Evolutionary conservation across 1,140 invertebrate genomes (phyloP), one percentile per base, ranked within the genome.

Genomic region (Penaeus vannamei): DNA sequence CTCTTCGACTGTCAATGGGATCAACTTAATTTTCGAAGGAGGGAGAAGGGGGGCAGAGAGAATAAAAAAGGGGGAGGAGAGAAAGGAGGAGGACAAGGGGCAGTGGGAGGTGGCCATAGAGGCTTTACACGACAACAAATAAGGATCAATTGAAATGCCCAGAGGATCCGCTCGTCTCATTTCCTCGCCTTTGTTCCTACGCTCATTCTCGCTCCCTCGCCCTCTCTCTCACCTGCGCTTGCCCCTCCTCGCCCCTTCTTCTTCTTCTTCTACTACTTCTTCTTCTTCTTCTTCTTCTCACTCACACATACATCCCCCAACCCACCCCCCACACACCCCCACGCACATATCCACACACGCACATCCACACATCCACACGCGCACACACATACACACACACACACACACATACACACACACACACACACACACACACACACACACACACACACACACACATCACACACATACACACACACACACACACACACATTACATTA

Each of bases 391-490:
- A 23, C 29, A 77, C 2, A 29, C 29, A 77, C 76, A 77, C n/a
- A 29, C 29, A 77, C 76, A 77, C 29, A 77, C 17, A 17, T 32
- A 77, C 72, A 77, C 79, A 81, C 46, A 53, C 32, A 81, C 36
- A 53, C 79, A 81, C 32, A 81, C 60, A 26, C 62, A 85, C 26
- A 64, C 60, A 32, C 22, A 29, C 59, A 53, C n/a, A 5, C n/a
- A 83, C 61, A 60, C 53, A 42, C 26, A 59, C 29, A 46, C 59
- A 8, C 80, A 19, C 80, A n/a, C n/a, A n/a, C n/a, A n/a, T n/a
- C n/a, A n/a, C n/a, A n/a, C n/a, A n/a, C n/a, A n/a, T n/a, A n/a
- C n/a, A n/a, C n/a, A n/a, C n/a, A n/a, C n/a, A n/a, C n/a, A n/a
- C n/a, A n/a, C n/a, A n/a, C n/a, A n/a, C n/a, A n/a, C n/a, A n/a